Base-by-base conservation (phyloP, 2,797 vertebrate species). In the Galagoides demidoff region DNA sequence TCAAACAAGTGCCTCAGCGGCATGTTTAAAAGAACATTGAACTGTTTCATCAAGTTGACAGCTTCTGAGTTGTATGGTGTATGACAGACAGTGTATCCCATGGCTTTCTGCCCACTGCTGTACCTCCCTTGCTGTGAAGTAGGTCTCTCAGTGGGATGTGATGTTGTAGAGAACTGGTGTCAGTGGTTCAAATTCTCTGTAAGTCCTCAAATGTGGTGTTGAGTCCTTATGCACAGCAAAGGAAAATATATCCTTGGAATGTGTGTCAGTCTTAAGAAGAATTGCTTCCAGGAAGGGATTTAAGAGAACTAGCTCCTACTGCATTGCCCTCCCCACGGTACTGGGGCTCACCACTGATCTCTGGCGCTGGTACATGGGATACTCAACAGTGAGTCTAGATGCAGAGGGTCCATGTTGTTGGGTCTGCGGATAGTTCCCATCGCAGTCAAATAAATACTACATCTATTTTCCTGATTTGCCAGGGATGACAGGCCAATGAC, bases 391-490 rank as follows among this genome's bases (percentile, higher is more conserved):
- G 8, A 34, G 5, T 77, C 37, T 70, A 78, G 4, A n/a, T 39
- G n/a, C 29, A 49, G 39, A 2, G 0, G 12, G 2, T 12, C 19
- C 52, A 39, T 10, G 2, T 2, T 55, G 11, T 17, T 43, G 20
- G 8, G 73, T n/a, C 27, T 55, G 4, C 1, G 4, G 64, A 63
- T 25, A 85, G 12, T 23, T 31, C n/a, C n/a, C 34, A 19, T 55
- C n/a, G 39, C 2, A 37, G 2, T 39, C 57, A 55, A 12, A 25
- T 71, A 16, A 5, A n/a, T 61, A 39, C n/a, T 10, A 31, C 8
- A 64, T 79, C 63, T 45, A 79, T 79, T 85, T 43, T 1, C 23
- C 34, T 34, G 29, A 71, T 55, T 63, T 43, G 17, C 43, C 57
- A 34, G 13, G 10, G n/a, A 55, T 52, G 43, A n/a, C 8, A 52